Conservation (phyloP, 2,797 vertebrate species). For the Sebastes glaucus region DNA sequence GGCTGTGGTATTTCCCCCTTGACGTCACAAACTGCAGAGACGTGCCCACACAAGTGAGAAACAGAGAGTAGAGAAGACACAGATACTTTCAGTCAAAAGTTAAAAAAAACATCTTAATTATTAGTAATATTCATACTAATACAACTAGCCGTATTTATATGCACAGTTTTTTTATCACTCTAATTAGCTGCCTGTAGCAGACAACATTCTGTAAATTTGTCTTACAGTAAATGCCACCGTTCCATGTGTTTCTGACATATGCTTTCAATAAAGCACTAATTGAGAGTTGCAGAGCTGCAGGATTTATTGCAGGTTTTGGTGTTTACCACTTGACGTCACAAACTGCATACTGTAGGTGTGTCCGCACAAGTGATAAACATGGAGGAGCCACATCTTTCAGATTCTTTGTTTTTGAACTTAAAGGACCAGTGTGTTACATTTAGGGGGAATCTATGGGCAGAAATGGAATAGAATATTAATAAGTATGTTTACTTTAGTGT, state of each 20-base stretch:
- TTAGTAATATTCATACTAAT: background rate
- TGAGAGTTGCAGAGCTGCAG: background rate
- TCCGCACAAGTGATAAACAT: slow-evolving; percentile 4
- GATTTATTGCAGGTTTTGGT: slow-evolving; percentile 27
- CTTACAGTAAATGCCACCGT: background rate
- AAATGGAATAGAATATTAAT: too few relatives aligned
- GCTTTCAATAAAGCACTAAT: slow-evolving; percentile 18
- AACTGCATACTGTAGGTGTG: background rate
- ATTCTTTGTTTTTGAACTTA: slow-evolving; percentile 1
- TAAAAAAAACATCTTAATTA: background rate
- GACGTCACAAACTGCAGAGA: slow-evolving; percentile 28
- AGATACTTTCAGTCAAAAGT: background rate
- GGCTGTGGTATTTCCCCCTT: slow-evolving; percentile 10
- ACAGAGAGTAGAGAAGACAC: background rate
- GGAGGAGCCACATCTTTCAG: background rate
- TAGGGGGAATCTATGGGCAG: too few relatives aligned
- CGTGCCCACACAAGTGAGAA: slow-evolving; percentile 12
- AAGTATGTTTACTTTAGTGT: too few relatives aligned
- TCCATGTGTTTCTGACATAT: background rate
- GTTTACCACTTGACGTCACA: slow-evolving; percentile 36
- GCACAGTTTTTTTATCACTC: background rate
- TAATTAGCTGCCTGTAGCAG: background rate
- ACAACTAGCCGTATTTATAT: background rate
- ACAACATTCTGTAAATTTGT: background rate
- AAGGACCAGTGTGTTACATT: too few relatives aligned